A percentile compares a stretch with the other conserved stretches of the same genome.
These are phyloP conservation scores for Laspeyria flexula DNA, from an alignment of 2,888 invertebrate species.

Conservation along the genomic window DNA sequence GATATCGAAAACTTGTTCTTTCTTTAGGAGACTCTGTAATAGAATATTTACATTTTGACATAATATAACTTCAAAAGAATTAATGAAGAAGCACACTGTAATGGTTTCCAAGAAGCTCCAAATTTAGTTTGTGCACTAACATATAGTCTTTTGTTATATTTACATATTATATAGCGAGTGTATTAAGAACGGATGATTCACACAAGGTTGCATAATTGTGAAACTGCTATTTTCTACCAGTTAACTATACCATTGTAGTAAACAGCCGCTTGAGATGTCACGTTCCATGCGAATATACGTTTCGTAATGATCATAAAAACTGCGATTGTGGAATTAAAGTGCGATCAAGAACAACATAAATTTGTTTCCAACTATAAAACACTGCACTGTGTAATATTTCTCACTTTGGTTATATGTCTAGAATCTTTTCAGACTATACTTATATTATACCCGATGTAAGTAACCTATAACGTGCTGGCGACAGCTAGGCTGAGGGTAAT, in stretches of 20 bases:
- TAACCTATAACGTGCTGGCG: too few relatives aligned
- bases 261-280: slow-evolving; percentile 21
- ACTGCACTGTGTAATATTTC: too few relatives aligned
- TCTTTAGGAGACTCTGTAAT: too few relatives aligned
- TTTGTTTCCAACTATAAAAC: slow-evolving; percentile 2
- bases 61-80: too few relatives aligned
- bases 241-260: slow-evolving; percentile 25
- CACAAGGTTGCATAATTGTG: slow-evolving; percentile 39
- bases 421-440: too few relatives aligned
- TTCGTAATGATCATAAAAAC: slow-evolving; percentile 26
- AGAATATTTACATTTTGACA: too few relatives aligned
- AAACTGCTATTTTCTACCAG: slow-evolving; percentile 33
- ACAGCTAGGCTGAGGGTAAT: too few relatives aligned
- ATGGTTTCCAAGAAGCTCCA: not conserved
- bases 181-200: slow-evolving; percentile 36
- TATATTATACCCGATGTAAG: too few relatives aligned
- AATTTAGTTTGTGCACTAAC: not conserved
- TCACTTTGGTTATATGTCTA: too few relatives aligned
- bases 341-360: slow-evolving; percentile 29
- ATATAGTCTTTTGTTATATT: not conserved
- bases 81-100: too few relatives aligned
- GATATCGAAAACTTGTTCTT: too few relatives aligned
- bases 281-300: slow-evolving; percentile 12
- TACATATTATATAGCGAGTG: not conserved
- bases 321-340: slow-evolving; percentile 38